Evolutionary conservation across 2,113 vertebrate species (phyloP).

Genomic region (Dicrurus megarhynchus): DNA sequence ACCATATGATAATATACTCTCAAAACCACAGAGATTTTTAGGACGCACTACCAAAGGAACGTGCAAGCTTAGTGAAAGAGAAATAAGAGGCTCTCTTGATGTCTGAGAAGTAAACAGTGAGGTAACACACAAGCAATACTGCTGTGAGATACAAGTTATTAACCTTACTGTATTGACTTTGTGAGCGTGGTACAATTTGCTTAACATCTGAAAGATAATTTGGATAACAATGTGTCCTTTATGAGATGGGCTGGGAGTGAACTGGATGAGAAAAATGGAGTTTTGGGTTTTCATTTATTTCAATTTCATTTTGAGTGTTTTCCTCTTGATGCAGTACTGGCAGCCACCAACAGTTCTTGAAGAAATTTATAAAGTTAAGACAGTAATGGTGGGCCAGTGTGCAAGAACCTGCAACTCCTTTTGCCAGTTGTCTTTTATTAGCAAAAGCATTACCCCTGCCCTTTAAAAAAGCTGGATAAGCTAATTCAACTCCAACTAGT

Average conservation of each 20-base stretch:
- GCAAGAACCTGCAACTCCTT: background rate
- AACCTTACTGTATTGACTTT: background rate
- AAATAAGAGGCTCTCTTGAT: background rate
- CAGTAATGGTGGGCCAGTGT: background rate
- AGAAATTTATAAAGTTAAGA: background rate
- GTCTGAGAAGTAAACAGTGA: background rate
- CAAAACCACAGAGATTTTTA: background rate
- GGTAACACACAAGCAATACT: background rate
- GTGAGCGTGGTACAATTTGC: background rate
- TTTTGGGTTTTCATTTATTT: background rate
- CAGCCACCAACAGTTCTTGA: background rate
- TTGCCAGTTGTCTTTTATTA: background rate
- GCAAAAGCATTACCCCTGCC: background rate
- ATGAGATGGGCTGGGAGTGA: background rate
- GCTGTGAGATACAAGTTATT: background rate
- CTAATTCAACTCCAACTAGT: background rate
- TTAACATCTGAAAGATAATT: background rate
- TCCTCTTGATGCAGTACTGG: background rate
- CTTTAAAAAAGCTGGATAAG: background rate
- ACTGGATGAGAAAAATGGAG: background rate
- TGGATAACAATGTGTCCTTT: background rate
- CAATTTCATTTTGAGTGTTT: background rate
- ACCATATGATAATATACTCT: background rate
- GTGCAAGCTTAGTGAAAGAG: background rate
- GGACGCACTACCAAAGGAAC: background rate